Percentiles rank a stretch among this genome's conserved stretches.
Evolutionary conservation across 1,140 invertebrate species (phyloP).

Genomic region (Anthonomus grandis): DNA sequence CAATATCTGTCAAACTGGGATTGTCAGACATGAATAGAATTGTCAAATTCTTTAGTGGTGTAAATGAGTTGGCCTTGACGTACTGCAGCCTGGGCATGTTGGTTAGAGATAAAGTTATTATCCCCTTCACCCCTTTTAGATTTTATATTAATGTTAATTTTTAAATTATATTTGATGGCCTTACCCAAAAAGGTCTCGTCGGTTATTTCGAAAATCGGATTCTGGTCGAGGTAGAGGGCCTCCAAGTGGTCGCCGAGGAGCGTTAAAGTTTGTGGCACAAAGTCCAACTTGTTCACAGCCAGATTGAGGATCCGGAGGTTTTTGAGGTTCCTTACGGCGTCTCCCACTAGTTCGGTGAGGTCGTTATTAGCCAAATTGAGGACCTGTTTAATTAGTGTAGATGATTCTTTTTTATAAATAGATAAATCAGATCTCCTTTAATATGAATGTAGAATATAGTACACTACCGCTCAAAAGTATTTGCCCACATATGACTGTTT

Average conservation of each 20-base stretch:
- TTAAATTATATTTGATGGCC: not conserved
- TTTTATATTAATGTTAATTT: not conserved
- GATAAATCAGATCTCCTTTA: too few relatives aligned
- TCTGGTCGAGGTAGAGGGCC: slow-evolving; percentile 56
- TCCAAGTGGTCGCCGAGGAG: slow-evolving; percentile 52
- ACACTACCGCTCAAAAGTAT: too few relatives aligned
- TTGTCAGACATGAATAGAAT: slow-evolving; percentile 55
- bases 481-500: too few relatives aligned
- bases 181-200: slow-evolving; percentile 57
- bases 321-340: slow-evolving; percentile 49
- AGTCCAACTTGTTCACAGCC: slow-evolving; percentile 55
- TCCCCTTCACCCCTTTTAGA: slow-evolving; percentile 52
- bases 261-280: slow-evolving; percentile 54
- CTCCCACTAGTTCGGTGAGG: slow-evolving; percentile 49
- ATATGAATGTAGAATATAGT: too few relatives aligned
- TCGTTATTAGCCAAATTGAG: slow-evolving; percentile 59
- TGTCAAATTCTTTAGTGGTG: slow-evolving; percentile 51
- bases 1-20: slow-evolving; percentile 50
- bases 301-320: slow-evolving; percentile 55
- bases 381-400: slow-evolving; percentile 42
- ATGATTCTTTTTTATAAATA: not conserved
- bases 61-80: slow-evolving; percentile 54
- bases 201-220: slow-evolving; percentile 54
- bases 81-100: slow-evolving; percentile 53
- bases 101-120: slow-evolving; percentile 56